These are phyloP conservation scores for Coenonympha arcania DNA, from an alignment of 2,888 invertebrate species.

Conservation along the genomic window DNA sequence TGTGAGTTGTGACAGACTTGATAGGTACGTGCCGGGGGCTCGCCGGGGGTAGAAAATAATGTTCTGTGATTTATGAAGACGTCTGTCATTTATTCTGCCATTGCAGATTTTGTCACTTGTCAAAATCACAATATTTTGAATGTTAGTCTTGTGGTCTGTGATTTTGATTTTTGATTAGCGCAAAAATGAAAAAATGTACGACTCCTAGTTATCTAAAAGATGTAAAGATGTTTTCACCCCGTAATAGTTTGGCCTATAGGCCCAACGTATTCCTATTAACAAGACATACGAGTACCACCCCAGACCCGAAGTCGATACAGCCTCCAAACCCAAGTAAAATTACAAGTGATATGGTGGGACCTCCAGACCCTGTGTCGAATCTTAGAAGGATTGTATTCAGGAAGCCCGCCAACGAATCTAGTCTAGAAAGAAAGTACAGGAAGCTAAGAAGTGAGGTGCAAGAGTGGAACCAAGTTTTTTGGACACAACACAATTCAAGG, in stretches of 20 bases:
- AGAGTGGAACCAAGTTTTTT: constrained; percentile 89
- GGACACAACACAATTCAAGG: constrained; percentile 84
- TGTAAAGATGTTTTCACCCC: constrained; percentile 4
- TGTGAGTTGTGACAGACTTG: no score
- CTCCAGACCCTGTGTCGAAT: constrained; percentile 86
- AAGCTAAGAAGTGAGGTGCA: constrained; percentile 79
- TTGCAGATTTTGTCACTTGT: no score
- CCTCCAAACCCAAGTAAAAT: constrained; percentile 58
- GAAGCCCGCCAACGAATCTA: constrained; percentile 77
- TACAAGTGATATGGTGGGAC: constrained; percentile 80
- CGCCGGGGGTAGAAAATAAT: no score
- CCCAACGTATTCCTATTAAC: background rate
- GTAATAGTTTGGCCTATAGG: constrained; percentile 5
- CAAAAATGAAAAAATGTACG: no score
- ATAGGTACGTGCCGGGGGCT: no score
- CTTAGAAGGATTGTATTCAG: constrained; percentile 81
- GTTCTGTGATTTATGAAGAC: no score
- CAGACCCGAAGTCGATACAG: constrained; percentile 49
- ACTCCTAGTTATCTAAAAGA: background rate
- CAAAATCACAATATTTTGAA: no score
- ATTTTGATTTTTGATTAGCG: no score
- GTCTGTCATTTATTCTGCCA: no score
- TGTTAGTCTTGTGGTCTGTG: no score
- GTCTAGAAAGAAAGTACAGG: constrained; percentile 77
- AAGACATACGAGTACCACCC: constrained; percentile 31